Evolutionary conservation across 2,888 invertebrate species (phyloP), one percentile per base, ranked within the genome.

Genomic region (Hemistola chrysoprasaria): DNA sequence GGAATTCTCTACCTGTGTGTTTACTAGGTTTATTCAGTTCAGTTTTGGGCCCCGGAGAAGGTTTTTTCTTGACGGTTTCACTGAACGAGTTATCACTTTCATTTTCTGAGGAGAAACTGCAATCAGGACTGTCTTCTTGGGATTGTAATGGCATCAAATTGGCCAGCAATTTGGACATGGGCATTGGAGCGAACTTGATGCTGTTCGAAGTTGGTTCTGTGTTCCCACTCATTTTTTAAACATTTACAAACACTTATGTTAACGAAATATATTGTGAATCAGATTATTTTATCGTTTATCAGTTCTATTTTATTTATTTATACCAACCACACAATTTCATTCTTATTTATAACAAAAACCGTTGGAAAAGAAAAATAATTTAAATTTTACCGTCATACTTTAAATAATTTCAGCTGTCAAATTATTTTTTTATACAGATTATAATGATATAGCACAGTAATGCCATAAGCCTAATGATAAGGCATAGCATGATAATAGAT

Each of bases 141-240:
- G 68, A 61, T 47, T 79, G 70, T 30, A 85, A 50, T 22, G 81
- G 74, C 69, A 71, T 70, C 51, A 89, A 72, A 56, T 78, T 80
- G 1, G 85, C 85, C 8, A 88, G 57, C 55, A 90, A 71, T 39
- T 73, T 81, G 40, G 87, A 81, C 74, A 90, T 80, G 7, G 88
- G 86, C 81, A 88, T 79, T 7, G 89, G 88, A 23, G 76, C 71
- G 49, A 85, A 86, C 50, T 87, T 87, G 36, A 77, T 74, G 59
- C 84, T 83, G 48, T 81, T 86, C 1, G 85, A 72, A 11, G 81
- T 78, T 1, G 80, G 60, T 69, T 86, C 85, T 16, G 73, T 67
- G 45, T 84, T 80, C 29, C 67, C 71, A 62, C 67, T 79, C 84
- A 83, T 84, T 45, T 25, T 56, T 24, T 36, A 31, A 25, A 39